phyloP scores from a whole-genome alignment of 2,797 vertebrate species.

The Myotis planiceps region DNA sequence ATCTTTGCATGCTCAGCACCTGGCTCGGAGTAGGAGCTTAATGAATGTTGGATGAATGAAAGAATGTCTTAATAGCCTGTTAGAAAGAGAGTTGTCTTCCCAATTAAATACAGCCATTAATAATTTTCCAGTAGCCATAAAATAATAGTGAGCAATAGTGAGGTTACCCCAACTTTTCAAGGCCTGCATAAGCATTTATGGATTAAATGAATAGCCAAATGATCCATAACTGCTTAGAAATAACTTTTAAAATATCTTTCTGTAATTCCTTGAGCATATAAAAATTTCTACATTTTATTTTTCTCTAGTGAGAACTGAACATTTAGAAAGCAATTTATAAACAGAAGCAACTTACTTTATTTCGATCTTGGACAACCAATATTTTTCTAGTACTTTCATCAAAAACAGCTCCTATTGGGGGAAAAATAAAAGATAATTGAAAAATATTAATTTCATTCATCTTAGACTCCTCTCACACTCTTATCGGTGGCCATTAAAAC shows the following conservation, averaged over 20 bases:
- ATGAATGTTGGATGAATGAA: background rate
- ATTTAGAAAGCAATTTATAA: slow-evolving; percentile 39
- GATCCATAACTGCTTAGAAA: background rate
- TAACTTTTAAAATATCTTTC: background rate
- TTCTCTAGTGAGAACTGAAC: background rate
- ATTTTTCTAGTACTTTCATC: slow-evolving; percentile 93
- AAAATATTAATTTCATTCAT: slow-evolving; percentile 8
- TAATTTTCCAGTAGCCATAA: background rate
- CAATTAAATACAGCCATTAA: background rate
- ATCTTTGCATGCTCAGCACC: background rate
- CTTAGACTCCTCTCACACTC: background rate
- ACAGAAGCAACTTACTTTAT: slow-evolving; percentile 90
- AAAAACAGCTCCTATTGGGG: slow-evolving; percentile 92
- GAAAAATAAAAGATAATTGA: slow-evolving; percentile 27
- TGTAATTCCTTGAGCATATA: background rate
- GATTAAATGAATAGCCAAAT: background rate
- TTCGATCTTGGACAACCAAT: slow-evolving; percentile 95
- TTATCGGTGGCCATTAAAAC: background rate
- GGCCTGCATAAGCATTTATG: background rate
- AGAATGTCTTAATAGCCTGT: background rate
- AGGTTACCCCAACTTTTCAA: background rate
- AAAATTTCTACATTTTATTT: slow-evolving; percentile 24
- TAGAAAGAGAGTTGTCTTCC: background rate
- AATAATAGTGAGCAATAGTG: background rate
- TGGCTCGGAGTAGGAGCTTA: background rate